Evolutionary conservation across 1,140 invertebrate genomes (phyloP).

Genomic region (Harlomillsia oculata): DNA sequence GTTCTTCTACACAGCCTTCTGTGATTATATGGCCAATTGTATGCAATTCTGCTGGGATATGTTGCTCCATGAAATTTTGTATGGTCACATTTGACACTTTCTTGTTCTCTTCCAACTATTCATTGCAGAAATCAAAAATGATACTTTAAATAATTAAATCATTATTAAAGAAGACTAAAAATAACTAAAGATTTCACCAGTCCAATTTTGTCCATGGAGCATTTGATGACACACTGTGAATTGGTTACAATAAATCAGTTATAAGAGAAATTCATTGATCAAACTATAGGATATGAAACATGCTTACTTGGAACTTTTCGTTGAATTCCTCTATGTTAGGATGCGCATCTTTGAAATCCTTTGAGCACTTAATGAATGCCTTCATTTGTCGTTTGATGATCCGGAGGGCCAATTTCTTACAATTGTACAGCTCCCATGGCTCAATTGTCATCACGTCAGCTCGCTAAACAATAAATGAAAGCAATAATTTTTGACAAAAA

Average conservation of each 20-base stretch:
- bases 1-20: conserved; percentile 19
- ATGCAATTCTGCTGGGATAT: conserved; percentile 18
- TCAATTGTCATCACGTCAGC: background rate
- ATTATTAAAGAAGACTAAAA: no score
- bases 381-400: conserved; percentile 16
- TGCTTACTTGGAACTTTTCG: conserved; percentile 11
- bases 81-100: conserved; percentile 17
- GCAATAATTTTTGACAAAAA: no score
- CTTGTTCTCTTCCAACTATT: conserved; percentile 9
- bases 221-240: conserved; percentile 24
- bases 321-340: background rate
- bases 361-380: conserved; percentile 7
- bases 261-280: background rate
- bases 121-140: background rate
- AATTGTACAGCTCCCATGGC: background rate
- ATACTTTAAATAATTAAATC: background rate
- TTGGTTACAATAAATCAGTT: background rate
- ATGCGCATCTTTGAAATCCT: conserved; percentile 8
- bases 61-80: conserved; percentile 23
- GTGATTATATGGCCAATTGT: conserved; percentile 11
- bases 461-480: no score
- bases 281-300: background rate
- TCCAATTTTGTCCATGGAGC: conserved; percentile 9
- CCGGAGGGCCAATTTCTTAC: conserved; percentile 10
- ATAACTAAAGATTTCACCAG: conserved; percentile 22